Evolutionary conservation across 2,888 invertebrate genomes (phyloP).

Genomic region (Drymonia ruficornis): DNA sequence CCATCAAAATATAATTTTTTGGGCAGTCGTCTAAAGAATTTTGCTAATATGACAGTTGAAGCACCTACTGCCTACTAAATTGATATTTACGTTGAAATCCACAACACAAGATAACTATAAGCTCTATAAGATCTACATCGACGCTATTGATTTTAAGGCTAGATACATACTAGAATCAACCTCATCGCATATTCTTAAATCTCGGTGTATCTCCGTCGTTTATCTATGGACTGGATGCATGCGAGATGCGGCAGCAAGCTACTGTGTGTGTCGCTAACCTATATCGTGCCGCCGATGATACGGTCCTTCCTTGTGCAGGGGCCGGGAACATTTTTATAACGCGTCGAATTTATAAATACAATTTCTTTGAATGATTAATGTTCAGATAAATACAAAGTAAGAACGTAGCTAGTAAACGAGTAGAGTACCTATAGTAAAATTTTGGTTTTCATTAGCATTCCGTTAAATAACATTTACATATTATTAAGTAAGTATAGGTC

Average conservation of each 20-base stretch:
- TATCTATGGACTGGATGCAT: constrained; percentile 61
- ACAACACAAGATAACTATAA: too few species aligned
- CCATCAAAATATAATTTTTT: too few species aligned
- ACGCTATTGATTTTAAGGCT: constrained; percentile 35
- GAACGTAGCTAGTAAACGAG: too few species aligned
- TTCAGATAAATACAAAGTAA: too few species aligned
- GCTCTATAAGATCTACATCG: not conserved
- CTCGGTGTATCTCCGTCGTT: constrained; percentile 58
- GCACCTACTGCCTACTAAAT: not conserved
- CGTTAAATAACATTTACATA: too few species aligned
- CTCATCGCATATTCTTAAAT: constrained; percentile 60
- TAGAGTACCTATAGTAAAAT: too few species aligned
- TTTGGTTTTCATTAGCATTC: too few species aligned
- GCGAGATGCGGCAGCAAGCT: constrained; percentile 27
- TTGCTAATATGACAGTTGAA: not conserved
- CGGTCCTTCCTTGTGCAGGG: constrained; percentile 24
- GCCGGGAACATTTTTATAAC: constrained; percentile 23
- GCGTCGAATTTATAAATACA: too few species aligned
- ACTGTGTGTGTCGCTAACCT: constrained; percentile 37
- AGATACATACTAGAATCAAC: constrained; percentile 40
- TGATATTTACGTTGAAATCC: too few species aligned
- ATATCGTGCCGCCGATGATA: constrained; percentile 33
- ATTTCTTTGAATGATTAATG: too few species aligned
- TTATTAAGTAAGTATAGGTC: too few species aligned
- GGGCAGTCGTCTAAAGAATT: too few species aligned